phyloP scores from a whole-genome alignment of 2,797 vertebrate species.

The Emydoidea blandingii region DNA sequence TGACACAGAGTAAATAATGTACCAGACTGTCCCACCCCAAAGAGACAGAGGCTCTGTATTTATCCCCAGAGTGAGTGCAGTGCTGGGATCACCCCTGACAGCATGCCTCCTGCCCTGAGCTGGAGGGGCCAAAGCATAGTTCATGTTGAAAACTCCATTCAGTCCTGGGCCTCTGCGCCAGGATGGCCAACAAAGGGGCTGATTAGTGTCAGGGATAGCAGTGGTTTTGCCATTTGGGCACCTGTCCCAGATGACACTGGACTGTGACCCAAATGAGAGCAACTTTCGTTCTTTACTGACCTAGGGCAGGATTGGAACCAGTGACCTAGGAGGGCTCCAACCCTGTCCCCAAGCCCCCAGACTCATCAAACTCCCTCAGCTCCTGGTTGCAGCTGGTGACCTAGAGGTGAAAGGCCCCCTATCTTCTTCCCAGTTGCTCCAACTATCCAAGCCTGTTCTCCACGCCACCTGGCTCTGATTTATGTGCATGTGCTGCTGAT shows the following conservation, averaged over 20 bases:
- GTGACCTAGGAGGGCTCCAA: background rate
- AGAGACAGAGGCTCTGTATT: background rate
- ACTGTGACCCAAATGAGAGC: background rate
- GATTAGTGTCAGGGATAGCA: background rate
- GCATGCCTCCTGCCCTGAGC: background rate
- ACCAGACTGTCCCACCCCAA: background rate
- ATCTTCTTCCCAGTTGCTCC: background rate
- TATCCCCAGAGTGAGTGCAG: background rate
- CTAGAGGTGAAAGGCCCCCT: background rate
- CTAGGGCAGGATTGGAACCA: background rate
- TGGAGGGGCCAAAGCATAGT: background rate
- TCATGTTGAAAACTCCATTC: background rate
- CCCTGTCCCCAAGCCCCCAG: background rate
- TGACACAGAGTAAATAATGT: background rate
- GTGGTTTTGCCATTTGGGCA: background rate
- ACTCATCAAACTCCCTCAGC: background rate
- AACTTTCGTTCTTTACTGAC: background rate
- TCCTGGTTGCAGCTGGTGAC: background rate
- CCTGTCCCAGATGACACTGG: background rate
- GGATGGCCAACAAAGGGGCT: fast-evolving
- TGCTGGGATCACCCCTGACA: background rate
- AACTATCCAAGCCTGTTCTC: background rate
- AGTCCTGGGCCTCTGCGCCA: background rate
- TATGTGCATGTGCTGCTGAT: background rate
- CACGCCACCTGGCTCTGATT: background rate